Percentiles rank a stretch among this genome's conserved stretches.
Conservation (phyloP, 2,797 vertebrate genomes). For the Acomys russatus region DNA sequence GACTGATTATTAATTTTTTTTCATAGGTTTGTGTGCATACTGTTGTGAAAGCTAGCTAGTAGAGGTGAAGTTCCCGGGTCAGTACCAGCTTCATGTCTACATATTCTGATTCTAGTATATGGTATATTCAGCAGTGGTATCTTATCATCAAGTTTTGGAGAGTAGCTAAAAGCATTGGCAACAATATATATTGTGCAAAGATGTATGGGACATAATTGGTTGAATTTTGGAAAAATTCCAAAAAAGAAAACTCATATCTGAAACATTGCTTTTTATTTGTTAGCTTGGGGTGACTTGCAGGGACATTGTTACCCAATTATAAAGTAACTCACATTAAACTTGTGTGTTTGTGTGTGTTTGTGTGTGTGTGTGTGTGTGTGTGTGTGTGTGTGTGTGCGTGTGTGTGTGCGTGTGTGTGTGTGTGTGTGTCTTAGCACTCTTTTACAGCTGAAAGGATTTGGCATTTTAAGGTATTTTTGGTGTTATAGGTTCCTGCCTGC, state of each 20-base stretch:
- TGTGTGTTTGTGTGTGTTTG: neutral
- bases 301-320: neutral
- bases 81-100: neutral
- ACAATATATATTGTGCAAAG: neutral
- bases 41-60: neutral
- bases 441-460: neutral
- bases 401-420: neutral
- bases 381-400: neutral
- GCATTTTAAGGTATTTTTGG: neutral
- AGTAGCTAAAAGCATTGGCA: neutral
- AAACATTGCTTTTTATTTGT: neutral
- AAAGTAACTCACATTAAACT: neutral
- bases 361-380: too few relatives aligned
- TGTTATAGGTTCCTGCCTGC: neutral
- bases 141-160: neutral
- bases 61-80: neutral
- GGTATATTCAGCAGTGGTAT: neutral
- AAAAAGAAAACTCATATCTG: neutral
- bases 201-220: neutral
- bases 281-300: neutral
- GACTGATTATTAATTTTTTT: neutral
- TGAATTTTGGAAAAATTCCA: neutral
- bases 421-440: neutral
- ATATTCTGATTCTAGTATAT: neutral
- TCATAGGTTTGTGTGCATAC: neutral